These are phyloP conservation scores for Pempheris klunzingeri DNA, from an alignment of 2,797 vertebrate species.

Conservation along the genomic window DNA sequence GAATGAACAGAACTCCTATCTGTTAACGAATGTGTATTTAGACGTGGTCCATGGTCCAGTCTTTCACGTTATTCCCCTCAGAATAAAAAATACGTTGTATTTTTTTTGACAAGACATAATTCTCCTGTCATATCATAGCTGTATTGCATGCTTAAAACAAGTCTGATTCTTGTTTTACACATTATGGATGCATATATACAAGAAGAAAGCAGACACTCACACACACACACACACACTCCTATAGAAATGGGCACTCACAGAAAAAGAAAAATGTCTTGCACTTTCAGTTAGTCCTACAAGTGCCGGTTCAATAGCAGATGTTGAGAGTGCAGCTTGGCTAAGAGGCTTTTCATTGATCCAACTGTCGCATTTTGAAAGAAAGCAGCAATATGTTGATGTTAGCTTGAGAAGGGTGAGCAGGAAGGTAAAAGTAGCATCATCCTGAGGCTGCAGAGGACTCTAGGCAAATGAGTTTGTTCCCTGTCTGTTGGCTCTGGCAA, in stretches of 20 bases:
- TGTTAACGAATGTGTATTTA: no score
- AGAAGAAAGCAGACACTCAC: background rate
- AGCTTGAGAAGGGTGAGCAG: constrained; percentile 32
- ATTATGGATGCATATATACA: background rate
- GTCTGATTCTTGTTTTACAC: constrained; percentile 13
- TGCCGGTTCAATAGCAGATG: constrained; percentile 59
- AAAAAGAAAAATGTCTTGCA: constrained; percentile 42
- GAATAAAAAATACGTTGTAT: background rate
- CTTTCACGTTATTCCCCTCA: background rate
- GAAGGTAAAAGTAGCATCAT: constrained; percentile 23
- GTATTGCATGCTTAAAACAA: constrained; percentile 14
- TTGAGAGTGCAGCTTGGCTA: constrained; percentile 56
- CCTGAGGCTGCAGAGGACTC: constrained; percentile 10
- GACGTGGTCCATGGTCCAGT: no score
- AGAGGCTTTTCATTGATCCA: constrained; percentile 73
- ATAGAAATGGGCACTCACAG: background rate
- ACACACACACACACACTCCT: background rate
- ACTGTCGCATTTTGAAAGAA: constrained; percentile 61
- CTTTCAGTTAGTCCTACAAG: constrained; percentile 57
- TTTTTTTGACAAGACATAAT: background rate
- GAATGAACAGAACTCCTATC: background rate
- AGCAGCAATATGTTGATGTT: constrained; percentile 60
- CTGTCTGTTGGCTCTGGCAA: background rate
- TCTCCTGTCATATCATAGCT: background rate
- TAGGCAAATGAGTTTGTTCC: background rate